Base-by-base conservation (phyloP, 2,888 invertebrate species). In the Eugnorisma glareosa region DNA sequence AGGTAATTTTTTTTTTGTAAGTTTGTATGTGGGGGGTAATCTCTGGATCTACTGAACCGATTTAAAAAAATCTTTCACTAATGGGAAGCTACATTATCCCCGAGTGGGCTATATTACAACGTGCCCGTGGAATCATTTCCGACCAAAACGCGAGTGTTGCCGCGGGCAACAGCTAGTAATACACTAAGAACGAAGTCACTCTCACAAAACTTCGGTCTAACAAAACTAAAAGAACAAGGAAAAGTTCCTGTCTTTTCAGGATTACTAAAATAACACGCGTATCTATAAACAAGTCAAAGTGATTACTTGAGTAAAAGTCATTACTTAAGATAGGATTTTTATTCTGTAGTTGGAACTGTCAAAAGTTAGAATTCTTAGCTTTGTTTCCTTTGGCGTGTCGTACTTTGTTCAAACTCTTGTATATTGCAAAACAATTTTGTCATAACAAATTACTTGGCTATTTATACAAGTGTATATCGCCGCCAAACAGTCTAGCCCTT, bases 401-500 rank as follows among this genome's bases (percentile, higher is more conserved):
- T 40, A 40, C 54, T 54, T 54, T 8, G 6, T 54, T 54, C 11
- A 54, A 51, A 51, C n/a, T 10, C 11, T n/a, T 54, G 51, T 54
- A 4, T n/a, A n/a, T 54, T n/a, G n/a, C 1, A n/a, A 6, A n/a
- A n/a, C 5, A 54, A 54, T n/a, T n/a, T 11, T 5, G 13, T 5
- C 1, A 8, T 8, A 48, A 13, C 5, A n/a, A n/a, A 54, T 54
- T n/a, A 54, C 54, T 57, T 57, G 13, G 13, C n/a, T n/a, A n/a
- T 54, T 15, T 15, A 57, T 28, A 54, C 54, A 57, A 57, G 54
- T 15, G 57, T 57, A 13, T 13, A 6, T n/a, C 18, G 64, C 11
- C 64, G 82, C 48, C 78, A 43, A 28, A 66, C 28, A 31, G 82
- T 75, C 79, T 75, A 35, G 8, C n/a, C 48, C 63, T 8, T 28